A percentile compares a stretch with the other conserved stretches of the same genome.
Evolutionary conservation across 1,140 invertebrate species (phyloP).

Genomic region (Macrocentrus cingulum): DNA sequence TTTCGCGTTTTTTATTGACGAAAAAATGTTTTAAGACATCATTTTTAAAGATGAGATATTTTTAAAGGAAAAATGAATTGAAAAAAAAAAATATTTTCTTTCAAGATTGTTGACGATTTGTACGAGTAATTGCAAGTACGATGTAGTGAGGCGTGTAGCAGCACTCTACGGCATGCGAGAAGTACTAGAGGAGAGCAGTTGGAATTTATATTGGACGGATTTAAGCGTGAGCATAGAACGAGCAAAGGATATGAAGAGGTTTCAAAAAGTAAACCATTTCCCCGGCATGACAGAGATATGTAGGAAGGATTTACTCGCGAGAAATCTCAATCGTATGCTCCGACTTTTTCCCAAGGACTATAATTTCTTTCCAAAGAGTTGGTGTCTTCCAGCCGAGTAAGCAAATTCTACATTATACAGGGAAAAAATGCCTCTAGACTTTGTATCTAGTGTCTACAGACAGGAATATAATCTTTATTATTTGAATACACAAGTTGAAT

Average conservation of each 20-base stretch:
- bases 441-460: too few relatives aligned
- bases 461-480: too few relatives aligned
- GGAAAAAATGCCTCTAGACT: too few relatives aligned
- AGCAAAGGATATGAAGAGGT: conserved; percentile 87
- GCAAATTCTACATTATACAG: conserved; percentile 34
- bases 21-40: too few relatives aligned
- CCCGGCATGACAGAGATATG: conserved; percentile 92
- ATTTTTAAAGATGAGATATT: too few relatives aligned
- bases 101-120: conserved; percentile 63
- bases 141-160: conserved; percentile 70
- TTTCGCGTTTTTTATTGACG: too few relatives aligned
- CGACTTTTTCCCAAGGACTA: conserved; percentile 86
- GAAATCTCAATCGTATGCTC: conserved; percentile 84
- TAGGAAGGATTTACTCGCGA: conserved; percentile 79
- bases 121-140: conserved; percentile 73
- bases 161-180: conserved; percentile 76
- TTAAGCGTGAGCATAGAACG: conserved; percentile 78
- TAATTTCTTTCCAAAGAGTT: conserved; percentile 90
- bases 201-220: conserved; percentile 91
- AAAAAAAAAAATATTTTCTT: neutral
- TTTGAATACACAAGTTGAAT: too few relatives aligned
- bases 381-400: conserved; percentile 90
- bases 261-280: conserved; percentile 88
- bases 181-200: conserved; percentile 76
- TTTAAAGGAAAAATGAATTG: neutral